Base-by-base conservation (phyloP, 1,140 invertebrate species). In the Drosophila leontia region DNA sequence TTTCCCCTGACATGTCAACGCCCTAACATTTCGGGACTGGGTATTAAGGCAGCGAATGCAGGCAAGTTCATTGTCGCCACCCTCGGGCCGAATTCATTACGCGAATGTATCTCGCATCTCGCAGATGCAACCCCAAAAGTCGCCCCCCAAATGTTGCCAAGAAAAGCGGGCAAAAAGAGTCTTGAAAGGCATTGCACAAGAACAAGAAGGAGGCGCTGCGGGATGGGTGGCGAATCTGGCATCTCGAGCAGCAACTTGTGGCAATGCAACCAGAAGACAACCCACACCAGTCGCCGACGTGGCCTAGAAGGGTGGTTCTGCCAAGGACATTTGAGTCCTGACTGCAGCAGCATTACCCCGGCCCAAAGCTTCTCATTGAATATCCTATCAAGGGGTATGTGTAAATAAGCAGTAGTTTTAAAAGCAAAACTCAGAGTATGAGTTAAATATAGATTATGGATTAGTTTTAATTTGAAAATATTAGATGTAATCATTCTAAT, bases 71-170 rank as follows among this genome's bases (percentile, higher is more conserved):
- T 85, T 85, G 82, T 85, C 82, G 76, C 62, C 71, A 84, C 80
- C 84, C 84, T 88, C 64, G 65, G 81, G 80, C 84, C 53, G 45
- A 90, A 80, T 87, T 87, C 84, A 83, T 87, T 87, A 87, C 64
- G 64, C 76, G 68, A 67, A 57, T 64, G 72, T 79, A 83, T 88
- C 75, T 79, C 34, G 29, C 65, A 82, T 83, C 75, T 78, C 26
- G 29, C 65, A 71, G 67, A 79, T 88, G 84, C 84, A 88, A 90
- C 84, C 85, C 85, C 85, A 84, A 88, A 87, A 74, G 74, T 76
- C 75, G 55, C 78, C 82, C 56, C n/a, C 44, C 19, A 47, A 59
- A 69, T 70, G 65, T 59, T 13, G 41, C 71, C 77, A 80, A 84
- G 80, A 70, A 80, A 71, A 53, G 47, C 42, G 42, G 59, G 75